Evolutionary conservation across 2,113 vertebrate genomes (phyloP).

Genomic region (Onychorhynchus coronatus): DNA sequence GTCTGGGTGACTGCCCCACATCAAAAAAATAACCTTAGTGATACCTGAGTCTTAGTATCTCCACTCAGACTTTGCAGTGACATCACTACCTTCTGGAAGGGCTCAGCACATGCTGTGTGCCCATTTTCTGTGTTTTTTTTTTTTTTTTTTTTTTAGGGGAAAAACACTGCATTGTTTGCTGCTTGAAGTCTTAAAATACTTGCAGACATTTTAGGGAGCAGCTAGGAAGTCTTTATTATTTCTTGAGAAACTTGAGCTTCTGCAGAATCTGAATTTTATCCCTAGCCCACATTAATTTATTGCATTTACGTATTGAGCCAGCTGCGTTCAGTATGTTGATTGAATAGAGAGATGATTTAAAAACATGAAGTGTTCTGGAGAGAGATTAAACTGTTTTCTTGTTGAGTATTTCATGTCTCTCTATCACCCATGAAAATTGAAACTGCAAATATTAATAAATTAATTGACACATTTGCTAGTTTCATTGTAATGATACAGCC

Average conservation of each 20-base stretch:
- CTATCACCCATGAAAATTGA: constrained; percentile 25
- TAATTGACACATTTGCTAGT: constrained; percentile 1
- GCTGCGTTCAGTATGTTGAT: neutral
- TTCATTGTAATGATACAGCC: neutral
- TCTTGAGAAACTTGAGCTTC: neutral
- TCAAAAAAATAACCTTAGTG: neutral
- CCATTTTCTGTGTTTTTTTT: neutral
- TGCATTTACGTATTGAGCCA: neutral
- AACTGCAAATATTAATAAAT: constrained; percentile 26
- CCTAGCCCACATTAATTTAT: neutral
- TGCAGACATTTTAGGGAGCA: neutral
- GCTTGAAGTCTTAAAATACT: neutral
- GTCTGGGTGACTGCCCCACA: neutral
- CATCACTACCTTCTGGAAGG: neutral
- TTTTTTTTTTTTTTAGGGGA: neutral
- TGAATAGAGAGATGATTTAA: constrained; percentile 18
- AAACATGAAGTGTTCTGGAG: constrained; percentile 35
- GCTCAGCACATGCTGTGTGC: too few species aligned
- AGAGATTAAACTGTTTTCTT: constrained; percentile 38
- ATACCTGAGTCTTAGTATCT: neutral
- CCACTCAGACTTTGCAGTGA: neutral
- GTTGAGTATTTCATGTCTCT: constrained; percentile 11
- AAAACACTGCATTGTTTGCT: neutral
- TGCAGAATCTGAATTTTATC: neutral
- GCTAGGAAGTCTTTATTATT: neutral